A percentile compares a stretch with the other conserved stretches of the same genome.
These are phyloP conservation scores for silkworm (Bombyx mori) DNA, from an alignment of 1,140 invertebrate genomes.

Conservation along the genomic window DNA sequence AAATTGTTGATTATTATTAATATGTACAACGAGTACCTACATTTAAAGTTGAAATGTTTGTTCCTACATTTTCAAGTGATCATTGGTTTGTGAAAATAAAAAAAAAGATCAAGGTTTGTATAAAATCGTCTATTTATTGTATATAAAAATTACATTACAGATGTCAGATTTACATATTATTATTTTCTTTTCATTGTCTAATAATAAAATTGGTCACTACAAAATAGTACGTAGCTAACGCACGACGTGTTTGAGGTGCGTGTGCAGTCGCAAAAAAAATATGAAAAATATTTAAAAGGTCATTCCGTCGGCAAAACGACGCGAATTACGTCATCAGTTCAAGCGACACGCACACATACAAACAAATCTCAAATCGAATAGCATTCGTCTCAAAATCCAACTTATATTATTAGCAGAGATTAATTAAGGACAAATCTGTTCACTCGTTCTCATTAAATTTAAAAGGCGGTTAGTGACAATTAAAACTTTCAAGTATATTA, in stretches of 20 bases:
- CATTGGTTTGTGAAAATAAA: slow-evolving; percentile 15
- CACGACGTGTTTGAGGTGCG: slow-evolving; percentile 40
- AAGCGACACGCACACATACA: neutral
- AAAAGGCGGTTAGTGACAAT: too few species aligned
- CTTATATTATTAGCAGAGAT: too few species aligned
- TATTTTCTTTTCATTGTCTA: slow-evolving; percentile 47
- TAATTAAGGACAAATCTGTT: too few species aligned
- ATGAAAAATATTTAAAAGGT: slow-evolving; percentile 2
- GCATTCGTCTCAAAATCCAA: too few species aligned
- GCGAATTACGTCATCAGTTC: neutral
- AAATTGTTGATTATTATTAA: slow-evolving; percentile 26
- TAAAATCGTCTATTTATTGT: slow-evolving; percentile 69
- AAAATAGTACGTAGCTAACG: slow-evolving; percentile 65
- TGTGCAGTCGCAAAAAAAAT: slow-evolving; percentile 52
- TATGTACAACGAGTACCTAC: neutral
- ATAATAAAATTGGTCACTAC: slow-evolving; percentile 69
- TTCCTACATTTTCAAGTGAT: slow-evolving; percentile 18
- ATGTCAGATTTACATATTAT: slow-evolving; percentile 62
- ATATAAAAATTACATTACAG: slow-evolving; percentile 71
- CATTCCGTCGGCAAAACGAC: neutral
- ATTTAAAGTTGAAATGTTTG: slow-evolving; percentile 8
- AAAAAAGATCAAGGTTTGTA: slow-evolving; percentile 48
- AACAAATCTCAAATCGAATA: neutral
- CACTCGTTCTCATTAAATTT: too few species aligned
- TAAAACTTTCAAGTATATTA: too few species aligned